phyloP scores from a whole-genome alignment of 2,888 invertebrate species.

The Athrips mouffetella region DNA sequence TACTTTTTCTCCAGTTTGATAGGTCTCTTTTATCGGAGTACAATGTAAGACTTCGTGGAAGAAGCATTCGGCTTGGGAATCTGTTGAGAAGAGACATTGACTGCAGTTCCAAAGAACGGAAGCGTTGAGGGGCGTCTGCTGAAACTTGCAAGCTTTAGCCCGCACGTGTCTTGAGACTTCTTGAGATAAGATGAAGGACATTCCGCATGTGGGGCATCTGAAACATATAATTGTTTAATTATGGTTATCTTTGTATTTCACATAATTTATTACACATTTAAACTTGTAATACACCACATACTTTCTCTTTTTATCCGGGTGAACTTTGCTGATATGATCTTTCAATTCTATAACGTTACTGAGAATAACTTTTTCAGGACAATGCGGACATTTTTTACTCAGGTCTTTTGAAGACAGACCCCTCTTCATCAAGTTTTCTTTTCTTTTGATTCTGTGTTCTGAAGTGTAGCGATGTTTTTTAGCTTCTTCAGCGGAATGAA shows the following conservation, averaged over 20 bases:
- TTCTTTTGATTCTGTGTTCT: slow-evolving; percentile 80
- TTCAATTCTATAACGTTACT: slow-evolving; percentile 78
- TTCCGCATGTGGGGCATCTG: slow-evolving; percentile 86
- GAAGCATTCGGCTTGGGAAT: slow-evolving; percentile 83
- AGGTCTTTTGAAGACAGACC: slow-evolving; percentile 55
- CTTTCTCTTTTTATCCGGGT: slow-evolving; percentile 82
- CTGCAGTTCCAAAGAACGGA: slow-evolving; percentile 76
- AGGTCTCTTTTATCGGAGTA: slow-evolving; percentile 51
- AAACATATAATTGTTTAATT: slow-evolving; percentile 28
- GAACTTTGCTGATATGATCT: slow-evolving; percentile 78
- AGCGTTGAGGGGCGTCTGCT: slow-evolving; percentile 27
- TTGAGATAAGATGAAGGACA: slow-evolving; percentile 83
- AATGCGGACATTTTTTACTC: slow-evolving; percentile 79
- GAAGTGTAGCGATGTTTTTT: slow-evolving; percentile 81
- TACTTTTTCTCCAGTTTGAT: slow-evolving; percentile 39
- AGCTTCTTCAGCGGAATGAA: slow-evolving; percentile 79
- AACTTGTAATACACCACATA: slow-evolving; percentile 42
- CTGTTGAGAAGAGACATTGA: slow-evolving; percentile 79
- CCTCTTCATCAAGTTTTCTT: slow-evolving; percentile 56
- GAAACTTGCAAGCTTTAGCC: slow-evolving; percentile 76
- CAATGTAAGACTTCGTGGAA: slow-evolving; percentile 85
- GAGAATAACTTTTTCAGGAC: slow-evolving; percentile 66
- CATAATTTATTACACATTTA: background rate
- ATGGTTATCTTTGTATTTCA: background rate
- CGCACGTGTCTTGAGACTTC: slow-evolving; percentile 86